phyloP scores from a whole-genome alignment of 2,113 vertebrate species.

The Sprattus sprattus region DNA sequence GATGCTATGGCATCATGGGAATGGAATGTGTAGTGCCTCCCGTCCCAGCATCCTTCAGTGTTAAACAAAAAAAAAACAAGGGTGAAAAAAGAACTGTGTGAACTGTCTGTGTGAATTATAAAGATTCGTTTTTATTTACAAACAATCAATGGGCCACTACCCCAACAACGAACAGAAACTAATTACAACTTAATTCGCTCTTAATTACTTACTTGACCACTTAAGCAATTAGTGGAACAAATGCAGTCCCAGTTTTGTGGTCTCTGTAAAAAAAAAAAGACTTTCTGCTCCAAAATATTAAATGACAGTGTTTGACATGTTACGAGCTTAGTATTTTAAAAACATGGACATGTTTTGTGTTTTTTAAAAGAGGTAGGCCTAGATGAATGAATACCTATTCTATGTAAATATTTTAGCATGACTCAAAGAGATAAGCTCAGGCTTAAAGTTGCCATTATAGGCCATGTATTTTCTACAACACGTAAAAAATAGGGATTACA shows the following conservation, averaged over 20 bases:
- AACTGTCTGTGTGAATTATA: constrained; percentile 61
- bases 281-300: constrained; percentile 22
- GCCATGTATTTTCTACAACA: neutral
- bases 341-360: neutral
- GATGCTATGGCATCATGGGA: constrained; percentile 76
- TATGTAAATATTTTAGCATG: neutral
- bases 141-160: constrained; percentile 73
- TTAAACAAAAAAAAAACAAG: constrained; percentile 32
- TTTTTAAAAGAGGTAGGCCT: neutral
- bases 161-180: constrained; percentile 73
- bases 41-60: constrained; percentile 69
- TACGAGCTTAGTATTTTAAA: neutral
- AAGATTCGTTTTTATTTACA: constrained; percentile 73
- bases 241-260: constrained; percentile 64
- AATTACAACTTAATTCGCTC: constrained; percentile 76
- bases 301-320: neutral
- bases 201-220: constrained; percentile 77
- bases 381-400: neutral
- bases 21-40: constrained; percentile 82
- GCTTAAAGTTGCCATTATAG: neutral
- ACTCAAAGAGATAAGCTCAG: neutral
- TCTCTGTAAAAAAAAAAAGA: constrained; percentile 62
- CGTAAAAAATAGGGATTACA: constrained; percentile 59
- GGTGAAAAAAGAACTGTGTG: constrained; percentile 44
- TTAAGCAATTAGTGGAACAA: constrained; percentile 75